phyloP scores from a whole-genome alignment of 2,797 vertebrate species.

The Mus spretus region DNA sequence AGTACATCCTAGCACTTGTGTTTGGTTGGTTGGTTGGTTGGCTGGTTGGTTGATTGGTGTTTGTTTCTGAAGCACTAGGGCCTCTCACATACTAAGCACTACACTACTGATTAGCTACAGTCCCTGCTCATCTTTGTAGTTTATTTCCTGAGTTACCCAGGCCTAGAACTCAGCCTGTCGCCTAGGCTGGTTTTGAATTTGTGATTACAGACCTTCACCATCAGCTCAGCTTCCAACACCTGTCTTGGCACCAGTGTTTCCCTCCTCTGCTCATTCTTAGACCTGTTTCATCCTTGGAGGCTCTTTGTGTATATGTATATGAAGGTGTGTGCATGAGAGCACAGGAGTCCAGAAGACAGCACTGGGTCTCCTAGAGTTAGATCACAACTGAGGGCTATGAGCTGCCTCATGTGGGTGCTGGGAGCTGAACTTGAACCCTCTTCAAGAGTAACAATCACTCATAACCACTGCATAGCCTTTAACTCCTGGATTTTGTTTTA shows the following conservation, averaged over 20 bases:
- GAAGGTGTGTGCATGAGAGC: background rate
- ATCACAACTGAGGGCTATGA: too few relatives aligned
- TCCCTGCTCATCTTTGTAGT: background rate
- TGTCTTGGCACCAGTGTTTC: constrained; percentile 19
- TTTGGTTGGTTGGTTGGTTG: background rate
- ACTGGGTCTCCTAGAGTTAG: background rate
- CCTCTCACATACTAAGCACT: background rate
- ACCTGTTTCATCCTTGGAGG: background rate
- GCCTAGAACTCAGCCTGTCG: background rate
- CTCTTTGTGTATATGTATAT: background rate
- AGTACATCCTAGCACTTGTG: background rate
- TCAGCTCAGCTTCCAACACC: background rate
- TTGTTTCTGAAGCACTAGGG: background rate
- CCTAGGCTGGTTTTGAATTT: background rate
- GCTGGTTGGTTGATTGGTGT: background rate
- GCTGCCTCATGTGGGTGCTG: background rate
- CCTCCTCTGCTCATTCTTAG: constrained; percentile 25
- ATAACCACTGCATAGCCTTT: background rate
- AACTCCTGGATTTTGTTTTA: constrained; percentile 38
- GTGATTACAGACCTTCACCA: background rate
- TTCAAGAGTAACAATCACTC: background rate
- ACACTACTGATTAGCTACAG: background rate
- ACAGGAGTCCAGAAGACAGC: background rate
- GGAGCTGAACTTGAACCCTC: background rate
- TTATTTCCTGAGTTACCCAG: background rate